Conservation (phyloP, 2,113 vertebrate species). For the Lasiurus borealis region DNA sequence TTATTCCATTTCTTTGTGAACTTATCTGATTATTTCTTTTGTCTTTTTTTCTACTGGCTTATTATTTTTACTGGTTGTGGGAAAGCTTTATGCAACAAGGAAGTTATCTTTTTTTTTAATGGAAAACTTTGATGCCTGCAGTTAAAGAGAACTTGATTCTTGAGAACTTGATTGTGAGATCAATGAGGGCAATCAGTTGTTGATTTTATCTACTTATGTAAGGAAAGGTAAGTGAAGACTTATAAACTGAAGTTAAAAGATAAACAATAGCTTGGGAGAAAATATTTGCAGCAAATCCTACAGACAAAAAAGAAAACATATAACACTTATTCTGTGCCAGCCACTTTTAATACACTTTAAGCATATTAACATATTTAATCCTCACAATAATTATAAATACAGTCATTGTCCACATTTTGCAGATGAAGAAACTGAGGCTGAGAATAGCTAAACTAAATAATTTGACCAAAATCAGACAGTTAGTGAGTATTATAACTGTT, state of each 20-base stretch:
- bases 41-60: background rate
- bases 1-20: background rate
- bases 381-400: background rate
- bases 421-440: background rate
- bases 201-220: constrained; percentile 36
- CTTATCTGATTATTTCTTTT: constrained; percentile 20
- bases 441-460: constrained; percentile 34
- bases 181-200: constrained; percentile 15
- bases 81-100: background rate
- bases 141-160: background rate
- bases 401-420: constrained; percentile 3
- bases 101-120: constrained; percentile 25
- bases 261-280: background rate
- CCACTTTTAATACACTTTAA: constrained; percentile 15
- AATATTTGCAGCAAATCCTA: constrained; percentile 35
- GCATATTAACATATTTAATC: constrained; percentile 8
- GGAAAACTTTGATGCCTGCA: background rate
- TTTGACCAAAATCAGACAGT: background rate
- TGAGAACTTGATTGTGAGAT: constrained; percentile 57
- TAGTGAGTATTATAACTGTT: background rate
- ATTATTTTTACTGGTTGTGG: constrained; percentile 17
- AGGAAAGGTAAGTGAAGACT: constrained; percentile 36
- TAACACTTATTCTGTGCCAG: background rate
- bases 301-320: background rate
- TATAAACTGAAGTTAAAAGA: constrained; percentile 49